Base-by-base conservation (phyloP, 1,140 invertebrate species). In the Nixonia krombeini region DNA sequence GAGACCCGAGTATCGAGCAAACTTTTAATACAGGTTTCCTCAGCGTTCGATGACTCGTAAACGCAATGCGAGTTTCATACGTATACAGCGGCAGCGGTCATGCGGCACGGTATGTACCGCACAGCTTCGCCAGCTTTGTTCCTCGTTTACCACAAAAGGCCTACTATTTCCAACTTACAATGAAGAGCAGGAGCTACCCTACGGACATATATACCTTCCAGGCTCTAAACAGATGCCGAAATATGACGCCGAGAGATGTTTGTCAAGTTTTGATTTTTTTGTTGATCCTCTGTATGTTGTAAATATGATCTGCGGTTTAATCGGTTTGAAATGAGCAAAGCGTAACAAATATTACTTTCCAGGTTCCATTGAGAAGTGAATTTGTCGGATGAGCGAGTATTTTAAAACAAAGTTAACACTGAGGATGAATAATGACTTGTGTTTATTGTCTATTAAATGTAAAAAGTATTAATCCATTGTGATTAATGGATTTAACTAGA, bases 71-170 rank as follows among this genome's bases (percentile, higher is more conserved):
- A 37, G 33, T 37, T 37, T 31, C 9, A 31, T 31, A 31, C 10
- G 9, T 12, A 37, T 37, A 37, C 33, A 37, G 33, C 33, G 10
- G n/a, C n/a, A n/a, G n/a, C 33, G 9, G 33, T 37, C 33, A 37
- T 37, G 33, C 12, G 33, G 33, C 12, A 37, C 33, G 15, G 33
- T 5, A 15, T 15, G 33, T 37, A 37, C 33, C 33, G 33, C 33
- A 12, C 7, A 37, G 33, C 33, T 37, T 37, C 2, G 12, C 2
- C 4, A 15, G 10, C 61, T 73, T 81, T 82, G 80, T 80, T 73
- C 73, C 71, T 67, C 75, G 76, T 81, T 81, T 73, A 73, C 78
- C 75, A 82, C 80, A 82, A 82, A 81, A 67, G 33, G 79, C 78
- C 80, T 82, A 78, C 69, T 78, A 82, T 80, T 81, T 79, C 75